Evolutionary conservation across 2,113 vertebrate species (phyloP).

Genomic region (Otocyon megalotis): DNA sequence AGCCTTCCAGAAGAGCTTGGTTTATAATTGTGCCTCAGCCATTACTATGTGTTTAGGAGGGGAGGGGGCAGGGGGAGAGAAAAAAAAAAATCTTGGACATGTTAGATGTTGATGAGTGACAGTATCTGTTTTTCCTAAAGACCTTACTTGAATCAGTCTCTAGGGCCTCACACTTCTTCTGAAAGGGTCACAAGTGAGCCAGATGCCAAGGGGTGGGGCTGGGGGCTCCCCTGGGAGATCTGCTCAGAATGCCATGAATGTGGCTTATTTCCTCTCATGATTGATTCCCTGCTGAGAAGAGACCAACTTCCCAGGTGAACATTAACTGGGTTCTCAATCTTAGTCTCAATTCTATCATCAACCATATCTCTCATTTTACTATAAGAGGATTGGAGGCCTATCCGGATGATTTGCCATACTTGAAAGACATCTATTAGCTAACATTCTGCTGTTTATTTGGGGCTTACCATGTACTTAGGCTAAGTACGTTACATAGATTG

Average conservation of each 20-base stretch:
- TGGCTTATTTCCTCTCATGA: background rate
- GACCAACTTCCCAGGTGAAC: background rate
- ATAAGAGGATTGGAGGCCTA: background rate
- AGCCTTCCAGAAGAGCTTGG: background rate
- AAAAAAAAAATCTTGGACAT: background rate
- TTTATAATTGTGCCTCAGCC: conserved; percentile 25
- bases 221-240: background rate
- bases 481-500: background rate
- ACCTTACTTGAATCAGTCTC: conserved; percentile 73
- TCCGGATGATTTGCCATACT: background rate
- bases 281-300: conserved; percentile 26
- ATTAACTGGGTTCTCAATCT: background rate
- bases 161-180: conserved; percentile 53
- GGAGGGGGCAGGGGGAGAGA: background rate
- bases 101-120: background rate
- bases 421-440: background rate
- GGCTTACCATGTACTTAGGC: background rate
- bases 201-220: conserved; percentile 71
- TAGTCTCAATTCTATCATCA: background rate
- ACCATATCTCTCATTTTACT: conserved; percentile 6
- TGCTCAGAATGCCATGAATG: conserved; percentile 54
- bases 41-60: conserved; percentile 15
- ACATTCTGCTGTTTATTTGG: conserved; percentile 35
- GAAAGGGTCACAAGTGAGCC: conserved; percentile 37
- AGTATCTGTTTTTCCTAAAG: conserved; percentile 80